Conservation (phyloP, 2,888 invertebrate genomes). For the Caenorhabditis sp. region DNA sequence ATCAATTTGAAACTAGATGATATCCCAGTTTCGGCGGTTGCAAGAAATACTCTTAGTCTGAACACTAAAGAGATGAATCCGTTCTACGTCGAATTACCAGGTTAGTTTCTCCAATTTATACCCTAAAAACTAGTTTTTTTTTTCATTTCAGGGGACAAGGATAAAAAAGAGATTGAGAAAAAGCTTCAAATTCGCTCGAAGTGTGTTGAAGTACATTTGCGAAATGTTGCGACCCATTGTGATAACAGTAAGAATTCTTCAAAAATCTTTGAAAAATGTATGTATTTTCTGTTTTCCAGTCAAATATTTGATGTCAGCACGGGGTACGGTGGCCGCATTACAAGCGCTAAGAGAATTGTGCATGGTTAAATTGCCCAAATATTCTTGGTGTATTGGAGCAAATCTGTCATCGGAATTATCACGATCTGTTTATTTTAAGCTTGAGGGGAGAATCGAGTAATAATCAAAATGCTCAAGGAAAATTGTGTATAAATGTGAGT, state of each 20-base stretch:
- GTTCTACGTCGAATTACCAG: neutral
- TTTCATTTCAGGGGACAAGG: neutral
- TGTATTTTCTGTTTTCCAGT: too few species aligned
- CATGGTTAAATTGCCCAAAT: neutral
- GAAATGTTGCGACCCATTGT: neutral
- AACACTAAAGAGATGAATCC: conserved; percentile 4
- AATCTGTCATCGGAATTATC: neutral
- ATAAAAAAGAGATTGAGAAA: neutral
- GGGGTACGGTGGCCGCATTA: neutral
- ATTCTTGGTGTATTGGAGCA: conserved; percentile 3
- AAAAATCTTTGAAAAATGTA: neutral
- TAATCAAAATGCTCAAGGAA: too few species aligned
- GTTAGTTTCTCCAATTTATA: neutral
- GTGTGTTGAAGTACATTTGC: neutral
- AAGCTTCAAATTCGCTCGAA: neutral
- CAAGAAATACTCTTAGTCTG: neutral
- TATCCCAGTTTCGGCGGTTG: conserved; percentile 25
- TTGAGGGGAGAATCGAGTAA: neutral
- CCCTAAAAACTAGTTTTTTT: conserved; percentile 12
- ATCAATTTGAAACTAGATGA: conserved; percentile 52
- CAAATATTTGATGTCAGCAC: neutral
- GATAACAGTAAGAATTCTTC: neutral
- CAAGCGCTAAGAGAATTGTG: neutral
- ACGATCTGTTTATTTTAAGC: neutral
- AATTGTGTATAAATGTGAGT: neutral